Evolutionary conservation across 1,140 invertebrate genomes (phyloP), one percentile per base, ranked within the genome.

Genomic region (Drosophila equinoxialis): DNA sequence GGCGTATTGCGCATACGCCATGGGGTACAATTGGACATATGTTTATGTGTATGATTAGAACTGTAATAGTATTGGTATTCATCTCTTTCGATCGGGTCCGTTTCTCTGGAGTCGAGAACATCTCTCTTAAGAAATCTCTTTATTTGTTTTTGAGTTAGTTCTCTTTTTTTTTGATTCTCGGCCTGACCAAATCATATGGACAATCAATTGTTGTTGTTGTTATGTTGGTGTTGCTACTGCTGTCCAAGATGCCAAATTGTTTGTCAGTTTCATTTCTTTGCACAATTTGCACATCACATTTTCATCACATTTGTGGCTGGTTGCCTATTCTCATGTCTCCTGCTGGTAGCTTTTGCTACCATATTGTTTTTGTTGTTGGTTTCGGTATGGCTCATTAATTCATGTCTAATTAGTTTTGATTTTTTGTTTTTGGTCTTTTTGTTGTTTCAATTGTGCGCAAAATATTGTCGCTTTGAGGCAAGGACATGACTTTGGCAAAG

Each of bases 401-500:
- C 75, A 69, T 61, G 84, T 90, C 84, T 87, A 87, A 87, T 90
- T 87, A 84, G 84, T 87, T 90, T 81, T 81, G 85, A 87, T 87
- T 89, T 78, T 71, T 39, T 65, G 17, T 75, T 58, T 57, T 78
- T 81, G 71, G 30, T 75, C 73, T 70, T 64, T 76, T 70, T 74
- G 60, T 23, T 61, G 73, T 68, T 77, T 71, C 72, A 76, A 68
- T 72, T 60, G 58, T 72, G 48, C 59, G 65, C 74, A 55, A 71
- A 66, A 65, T 59, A 74, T 26, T 77, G 45, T 51, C 45, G 45
- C 59, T 57, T 60, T 65, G 62, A 69, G 79, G 79, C 87, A 74
- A 83, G 81, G 87, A 89, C 87, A 68, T 71, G 89, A 81, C 87
- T 90, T 91, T 90, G 87, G 83, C 87, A 77, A 77, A 90, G 87